Percentiles rank a stretch among this genome's conserved stretches.
Evolutionary conservation across 2,113 vertebrate genomes (phyloP).

Genomic region (Aegithalos caudatus): DNA sequence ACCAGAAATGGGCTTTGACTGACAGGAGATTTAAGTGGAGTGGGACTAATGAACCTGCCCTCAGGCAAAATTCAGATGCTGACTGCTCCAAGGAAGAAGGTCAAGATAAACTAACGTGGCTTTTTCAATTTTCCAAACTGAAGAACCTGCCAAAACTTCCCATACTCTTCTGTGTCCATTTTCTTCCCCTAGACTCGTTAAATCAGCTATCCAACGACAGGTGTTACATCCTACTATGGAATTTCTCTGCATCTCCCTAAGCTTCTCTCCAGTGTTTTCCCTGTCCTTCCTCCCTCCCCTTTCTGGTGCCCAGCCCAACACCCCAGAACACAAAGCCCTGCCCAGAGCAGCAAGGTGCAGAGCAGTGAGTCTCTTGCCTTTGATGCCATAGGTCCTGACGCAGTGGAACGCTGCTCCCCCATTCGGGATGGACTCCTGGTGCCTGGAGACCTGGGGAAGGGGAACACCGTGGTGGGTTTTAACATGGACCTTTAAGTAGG

Average conservation of each 20-base stretch:
- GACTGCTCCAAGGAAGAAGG: background rate
- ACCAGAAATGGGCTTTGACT: background rate
- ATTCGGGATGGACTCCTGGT: constrained; percentile 93
- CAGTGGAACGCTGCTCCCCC: constrained; percentile 97
- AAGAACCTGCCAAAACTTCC: background rate
- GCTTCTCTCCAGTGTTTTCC: background rate
- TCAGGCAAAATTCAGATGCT: constrained; percentile 2
- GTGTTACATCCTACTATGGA: background rate
- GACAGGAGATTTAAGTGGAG: fast-evolving
- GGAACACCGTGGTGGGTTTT: constrained; percentile 99
- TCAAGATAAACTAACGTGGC: background rate
- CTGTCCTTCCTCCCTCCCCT: constrained; percentile 51
- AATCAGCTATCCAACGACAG: background rate
- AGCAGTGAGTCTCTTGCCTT: constrained; percentile 96
- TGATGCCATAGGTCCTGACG: constrained; percentile 98
- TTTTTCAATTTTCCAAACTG: background rate
- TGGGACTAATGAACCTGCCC: background rate
- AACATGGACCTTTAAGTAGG: constrained; percentile 99
- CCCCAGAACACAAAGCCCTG: constrained; percentile 66
- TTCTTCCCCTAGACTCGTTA: background rate
- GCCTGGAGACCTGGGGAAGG: constrained; percentile 95
- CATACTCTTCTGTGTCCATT: background rate
- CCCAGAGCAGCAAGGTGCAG: constrained; percentile 80
- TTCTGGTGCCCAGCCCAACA: constrained; percentile 55
- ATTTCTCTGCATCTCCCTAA: constrained; percentile 6